phyloP scores from a whole-genome alignment of 2,797 vertebrate species.

The Gobionotothen gibberifrons region DNA sequence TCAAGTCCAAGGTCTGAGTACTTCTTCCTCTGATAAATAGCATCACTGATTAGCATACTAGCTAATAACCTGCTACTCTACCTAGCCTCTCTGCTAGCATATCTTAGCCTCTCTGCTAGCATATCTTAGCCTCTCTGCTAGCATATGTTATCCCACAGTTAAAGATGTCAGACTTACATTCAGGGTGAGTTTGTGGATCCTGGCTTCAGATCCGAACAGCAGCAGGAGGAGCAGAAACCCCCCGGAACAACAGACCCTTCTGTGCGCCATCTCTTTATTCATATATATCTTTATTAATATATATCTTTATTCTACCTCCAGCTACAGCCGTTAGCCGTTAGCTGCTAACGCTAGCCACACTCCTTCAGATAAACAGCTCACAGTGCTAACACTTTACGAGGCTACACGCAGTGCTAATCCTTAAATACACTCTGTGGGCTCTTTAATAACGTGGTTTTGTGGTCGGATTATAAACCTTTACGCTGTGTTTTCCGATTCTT shows the following conservation, averaged over 20 bases:
- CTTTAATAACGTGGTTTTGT: neutral
- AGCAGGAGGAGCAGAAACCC: constrained; percentile 56
- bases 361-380: constrained; percentile 39
- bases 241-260: constrained; percentile 27
- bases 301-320: too few relatives aligned
- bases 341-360: constrained; percentile 42
- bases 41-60: too few relatives aligned
- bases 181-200: constrained; percentile 78
- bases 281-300: too few relatives aligned
- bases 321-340: constrained; percentile 6
- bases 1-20: too few relatives aligned
- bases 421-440: rapidly evolving
- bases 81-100: constrained; percentile 15
- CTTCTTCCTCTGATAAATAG: too few relatives aligned
- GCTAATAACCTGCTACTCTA: too few relatives aligned
- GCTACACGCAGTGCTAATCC: neutral
- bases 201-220: constrained; percentile 58
- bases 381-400: neutral
- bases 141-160: neutral
- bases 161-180: constrained; percentile 56
- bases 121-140: constrained; percentile 15
- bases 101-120: constrained; percentile 5
- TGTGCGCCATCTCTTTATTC: constrained; percentile 1
- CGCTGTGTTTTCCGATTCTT: constrained; percentile 5
- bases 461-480: neutral